phyloP scores from a whole-genome alignment of 2,888 invertebrate genomes.

The Crepidodera aurea region DNA sequence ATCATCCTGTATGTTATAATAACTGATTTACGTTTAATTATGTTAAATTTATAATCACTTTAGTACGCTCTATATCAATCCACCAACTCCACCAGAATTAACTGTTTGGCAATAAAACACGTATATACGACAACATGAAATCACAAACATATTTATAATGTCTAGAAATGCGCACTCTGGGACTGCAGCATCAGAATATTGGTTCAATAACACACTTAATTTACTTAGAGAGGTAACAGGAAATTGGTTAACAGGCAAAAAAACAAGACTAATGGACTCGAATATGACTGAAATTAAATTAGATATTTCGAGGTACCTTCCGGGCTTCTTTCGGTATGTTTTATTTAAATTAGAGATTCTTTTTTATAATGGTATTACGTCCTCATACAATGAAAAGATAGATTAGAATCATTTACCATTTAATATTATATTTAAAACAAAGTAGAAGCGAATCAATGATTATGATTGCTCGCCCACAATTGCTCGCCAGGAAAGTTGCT shows the following conservation, averaged over 20 bases:
- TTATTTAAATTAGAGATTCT: no score
- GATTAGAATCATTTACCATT: no score
- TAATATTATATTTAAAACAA: no score
- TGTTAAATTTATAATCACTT: conserved; percentile 48
- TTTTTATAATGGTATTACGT: no score
- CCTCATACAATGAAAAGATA: no score
- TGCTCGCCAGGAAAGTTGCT: no score
- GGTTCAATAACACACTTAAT: conserved; percentile 11
- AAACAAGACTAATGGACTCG: no score
- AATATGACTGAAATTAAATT: no score
- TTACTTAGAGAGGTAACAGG: not conserved
- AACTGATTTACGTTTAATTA: conserved; percentile 51
- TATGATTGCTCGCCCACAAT: no score
- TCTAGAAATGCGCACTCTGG: conserved; percentile 20
- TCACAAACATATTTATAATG: conserved; percentile 38
- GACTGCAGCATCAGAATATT: not conserved
- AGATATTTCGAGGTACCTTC: no score
- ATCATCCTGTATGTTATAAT: conserved; percentile 46
- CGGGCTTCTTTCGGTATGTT: no score
- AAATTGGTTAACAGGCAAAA: not conserved
- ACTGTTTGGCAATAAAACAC: conserved; percentile 41
- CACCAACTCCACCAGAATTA: conserved; percentile 37
- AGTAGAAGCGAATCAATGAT: no score
- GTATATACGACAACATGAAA: conserved; percentile 37
- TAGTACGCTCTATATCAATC: conserved; percentile 48